Conservation (phyloP, 2,113 vertebrate species). For the Myiopsitta monachus region DNA sequence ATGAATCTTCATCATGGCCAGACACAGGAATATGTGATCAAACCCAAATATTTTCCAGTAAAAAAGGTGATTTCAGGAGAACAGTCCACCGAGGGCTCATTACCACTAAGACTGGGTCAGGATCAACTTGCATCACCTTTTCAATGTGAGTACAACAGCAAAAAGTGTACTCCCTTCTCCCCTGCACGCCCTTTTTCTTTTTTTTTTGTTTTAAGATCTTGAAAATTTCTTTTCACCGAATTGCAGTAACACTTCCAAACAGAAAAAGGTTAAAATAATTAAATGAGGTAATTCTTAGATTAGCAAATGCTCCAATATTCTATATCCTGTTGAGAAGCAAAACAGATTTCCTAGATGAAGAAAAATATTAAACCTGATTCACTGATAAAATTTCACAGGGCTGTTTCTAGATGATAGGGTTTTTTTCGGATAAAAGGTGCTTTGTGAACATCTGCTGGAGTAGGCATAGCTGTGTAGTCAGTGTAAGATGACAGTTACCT, state of each 20-base stretch:
- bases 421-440: constrained; percentile 12
- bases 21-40: constrained; percentile 87
- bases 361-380: background rate
- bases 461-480: background rate
- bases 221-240: background rate
- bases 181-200: rapidly evolving
- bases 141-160: constrained; percentile 73
- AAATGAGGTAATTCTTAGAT: background rate
- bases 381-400: background rate
- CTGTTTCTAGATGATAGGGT: constrained; percentile 31
- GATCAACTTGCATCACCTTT: constrained; percentile 68
- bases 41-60: constrained; percentile 87
- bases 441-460: constrained; percentile 14
- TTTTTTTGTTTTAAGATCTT: background rate
- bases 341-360: background rate
- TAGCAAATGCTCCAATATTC: background rate
- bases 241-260: background rate
- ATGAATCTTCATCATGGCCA: constrained; percentile 83
- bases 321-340: constrained; percentile 12
- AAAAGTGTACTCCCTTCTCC: background rate
- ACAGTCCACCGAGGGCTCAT: constrained; percentile 79
- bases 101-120: constrained; percentile 82
- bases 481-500: background rate
- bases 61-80: constrained; percentile 84
- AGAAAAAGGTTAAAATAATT: constrained; percentile 5